Conservation (phyloP, 2,797 vertebrate species). For the Vultur gryphus region DNA sequence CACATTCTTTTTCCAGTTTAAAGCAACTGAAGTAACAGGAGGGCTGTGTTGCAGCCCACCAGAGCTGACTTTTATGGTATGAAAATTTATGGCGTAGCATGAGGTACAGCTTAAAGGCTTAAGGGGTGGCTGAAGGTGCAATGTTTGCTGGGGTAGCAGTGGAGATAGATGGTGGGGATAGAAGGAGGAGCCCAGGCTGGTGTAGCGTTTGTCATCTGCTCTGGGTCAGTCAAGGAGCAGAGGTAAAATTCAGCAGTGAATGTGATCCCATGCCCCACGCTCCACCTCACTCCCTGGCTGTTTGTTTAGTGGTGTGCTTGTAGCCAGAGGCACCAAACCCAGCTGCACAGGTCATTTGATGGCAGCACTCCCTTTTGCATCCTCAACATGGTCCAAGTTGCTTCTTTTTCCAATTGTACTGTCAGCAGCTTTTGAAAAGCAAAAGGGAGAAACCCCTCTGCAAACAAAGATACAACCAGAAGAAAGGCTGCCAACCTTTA, state of each 20-base stretch:
- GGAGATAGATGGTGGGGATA: not conserved
- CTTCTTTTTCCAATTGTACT: not conserved
- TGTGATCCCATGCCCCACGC: rapidly evolving
- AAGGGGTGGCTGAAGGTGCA: not conserved
- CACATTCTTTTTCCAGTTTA: not conserved
- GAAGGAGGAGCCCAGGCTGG: not conserved
- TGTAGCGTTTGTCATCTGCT: not conserved
- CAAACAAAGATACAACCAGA: not conserved
- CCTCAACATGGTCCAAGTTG: not conserved
- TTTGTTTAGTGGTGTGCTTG: not conserved
- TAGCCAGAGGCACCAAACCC: not conserved
- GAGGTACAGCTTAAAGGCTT: conserved; percentile 12
- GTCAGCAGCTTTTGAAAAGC: not conserved
- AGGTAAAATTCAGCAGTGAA: not conserved
- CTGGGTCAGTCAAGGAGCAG: not conserved
- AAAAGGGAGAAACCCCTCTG: not conserved
- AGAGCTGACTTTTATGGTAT: not conserved
- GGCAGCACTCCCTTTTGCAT: not conserved
- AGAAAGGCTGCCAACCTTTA: not conserved
- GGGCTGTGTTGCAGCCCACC: not conserved
- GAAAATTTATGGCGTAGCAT: not conserved
- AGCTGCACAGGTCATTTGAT: not conserved
- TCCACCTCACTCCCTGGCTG: not conserved
- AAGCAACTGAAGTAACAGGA: not conserved
- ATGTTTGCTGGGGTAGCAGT: not conserved